A percentile compares a stretch with the other conserved stretches of the same genome.
Conservation (phyloP, 1,140 invertebrate species). For the Rhagoletis pomonella region DNA sequence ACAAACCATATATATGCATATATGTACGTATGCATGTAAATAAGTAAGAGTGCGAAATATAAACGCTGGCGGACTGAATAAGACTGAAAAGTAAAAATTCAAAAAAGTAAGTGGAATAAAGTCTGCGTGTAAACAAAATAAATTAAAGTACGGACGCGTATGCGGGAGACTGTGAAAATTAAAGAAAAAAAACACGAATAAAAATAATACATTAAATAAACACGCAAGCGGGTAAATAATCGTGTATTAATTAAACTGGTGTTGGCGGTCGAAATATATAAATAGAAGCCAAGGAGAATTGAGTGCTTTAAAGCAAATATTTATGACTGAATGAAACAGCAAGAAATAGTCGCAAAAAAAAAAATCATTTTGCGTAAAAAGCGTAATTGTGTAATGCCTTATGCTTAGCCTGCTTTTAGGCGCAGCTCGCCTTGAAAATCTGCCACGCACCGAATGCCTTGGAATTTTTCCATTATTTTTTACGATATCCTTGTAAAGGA, state of each 20-base stretch:
- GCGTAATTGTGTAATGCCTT: not conserved
- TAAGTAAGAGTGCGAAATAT: not conserved
- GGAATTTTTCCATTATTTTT: slow-evolving; percentile 7
- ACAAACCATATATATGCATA: not conserved
- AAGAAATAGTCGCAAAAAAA: not conserved
- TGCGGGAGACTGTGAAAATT: not conserved
- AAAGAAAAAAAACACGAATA: not conserved
- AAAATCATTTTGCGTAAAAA: not conserved
- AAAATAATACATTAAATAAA: not conserved
- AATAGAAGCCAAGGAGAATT: not conserved
- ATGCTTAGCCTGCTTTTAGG: not conserved
- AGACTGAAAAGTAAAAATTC: not conserved
- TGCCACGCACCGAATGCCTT: not conserved
- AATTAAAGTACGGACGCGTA: slow-evolving; percentile 22
- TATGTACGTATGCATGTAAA: not conserved
- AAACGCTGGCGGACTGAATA: not conserved
- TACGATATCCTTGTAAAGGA: not conserved
- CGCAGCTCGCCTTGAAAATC: not conserved
- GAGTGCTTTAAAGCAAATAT: not conserved
- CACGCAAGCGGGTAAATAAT: slow-evolving; percentile 39
- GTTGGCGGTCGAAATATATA: not conserved
- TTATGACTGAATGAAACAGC: not conserved
- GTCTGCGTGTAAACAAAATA: slow-evolving; percentile 27
- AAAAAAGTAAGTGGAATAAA: not conserved
- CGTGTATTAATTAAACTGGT: slow-evolving; percentile 43